Evolutionary conservation across 2,888 invertebrate species (phyloP), one percentile per base, ranked within the genome.

Genomic region (Electrophaes corylata): DNA sequence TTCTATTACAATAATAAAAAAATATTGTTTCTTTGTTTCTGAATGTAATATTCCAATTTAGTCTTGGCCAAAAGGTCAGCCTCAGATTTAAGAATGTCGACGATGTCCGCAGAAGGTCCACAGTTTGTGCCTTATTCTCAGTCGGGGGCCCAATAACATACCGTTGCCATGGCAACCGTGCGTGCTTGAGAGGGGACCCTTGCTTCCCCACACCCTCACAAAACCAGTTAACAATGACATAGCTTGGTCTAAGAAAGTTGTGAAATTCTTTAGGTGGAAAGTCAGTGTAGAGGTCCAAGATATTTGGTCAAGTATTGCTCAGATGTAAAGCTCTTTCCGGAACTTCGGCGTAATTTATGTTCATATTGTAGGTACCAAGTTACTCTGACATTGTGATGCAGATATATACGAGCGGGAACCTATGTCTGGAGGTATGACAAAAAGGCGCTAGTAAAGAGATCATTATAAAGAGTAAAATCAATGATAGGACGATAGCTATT

Each of bases 81-180:
- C 48, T 35, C 49, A 54, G 53, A 57, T 53, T 52, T 43, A 50
- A 61, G 46, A 48, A 40, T 48, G 49, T 47, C 51, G 56, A 56
- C 44, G 19, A 48, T 31, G 58, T 62, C 64, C 65, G 50, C 31
- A 57, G 47, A 16, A 48, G 26, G 58, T 62, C 64, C 65, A 48
- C 31, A 57, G 47, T 46, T 54, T 48, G 49, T 61, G 33, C 46
- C 57, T 58, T 75, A 76, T 78, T 77, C 78, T 75, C 83, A 76
- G 83, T 79, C 79, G 87, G 88, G 90, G 86, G 88, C 84, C n/a
- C 85, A 87, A 87, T 84, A 90, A 82, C 84, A 89, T 78, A 80
- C 81, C 66, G 91, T 91, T 78, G 78, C 69, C 81, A 88, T 90
- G 80, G 76, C 76, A 81, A 91, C 90, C 57, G 71, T 72, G 72